phyloP scores from a whole-genome alignment of 1,140 invertebrate genomes.

The Charaxes varanes region DNA sequence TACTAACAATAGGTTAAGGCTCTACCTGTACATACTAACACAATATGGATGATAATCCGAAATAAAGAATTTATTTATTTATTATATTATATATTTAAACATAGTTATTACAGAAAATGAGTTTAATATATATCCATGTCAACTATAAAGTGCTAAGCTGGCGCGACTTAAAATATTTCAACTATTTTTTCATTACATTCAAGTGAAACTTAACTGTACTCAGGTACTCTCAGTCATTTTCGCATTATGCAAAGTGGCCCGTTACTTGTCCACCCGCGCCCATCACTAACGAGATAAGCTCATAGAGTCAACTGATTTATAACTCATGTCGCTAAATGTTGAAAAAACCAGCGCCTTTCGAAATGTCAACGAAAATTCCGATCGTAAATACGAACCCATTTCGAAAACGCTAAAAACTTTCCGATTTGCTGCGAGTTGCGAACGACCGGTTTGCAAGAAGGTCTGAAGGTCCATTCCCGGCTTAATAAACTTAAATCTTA shows the following conservation, averaged over 20 bases:
- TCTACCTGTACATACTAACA: too few relatives aligned
- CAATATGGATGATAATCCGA: too few relatives aligned
- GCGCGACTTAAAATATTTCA: background rate
- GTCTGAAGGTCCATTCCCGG: too few relatives aligned
- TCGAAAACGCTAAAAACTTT: slow-evolving; percentile 27
- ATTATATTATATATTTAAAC: too few relatives aligned
- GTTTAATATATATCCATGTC: too few relatives aligned
- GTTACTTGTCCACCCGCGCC: slow-evolving; percentile 29
- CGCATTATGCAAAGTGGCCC: slow-evolving; percentile 13
- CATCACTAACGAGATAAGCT: slow-evolving; percentile 47
- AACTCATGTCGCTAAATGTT: slow-evolving; percentile 48
- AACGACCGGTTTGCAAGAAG: too few relatives aligned
- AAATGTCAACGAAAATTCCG: slow-evolving; percentile 39
- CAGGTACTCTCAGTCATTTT: slow-evolving; percentile 5
- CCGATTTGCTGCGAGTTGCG: too few relatives aligned
- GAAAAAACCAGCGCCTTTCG: slow-evolving; percentile 41
- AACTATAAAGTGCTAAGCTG: too few relatives aligned
- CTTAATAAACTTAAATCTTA: too few relatives aligned
- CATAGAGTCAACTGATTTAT: slow-evolving; percentile 48
- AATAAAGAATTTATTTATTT: too few relatives aligned
- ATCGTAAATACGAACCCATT: slow-evolving; percentile 21
- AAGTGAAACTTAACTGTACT: slow-evolving; percentile 7
- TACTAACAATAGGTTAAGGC: too few relatives aligned
- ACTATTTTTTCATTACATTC: slow-evolving; percentile 1
- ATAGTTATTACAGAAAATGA: too few relatives aligned